Percentiles rank a stretch among this genome's conserved stretches.
Evolutionary conservation across 1,140 invertebrate species (phyloP).

Genomic region (Coelopa frigida): DNA sequence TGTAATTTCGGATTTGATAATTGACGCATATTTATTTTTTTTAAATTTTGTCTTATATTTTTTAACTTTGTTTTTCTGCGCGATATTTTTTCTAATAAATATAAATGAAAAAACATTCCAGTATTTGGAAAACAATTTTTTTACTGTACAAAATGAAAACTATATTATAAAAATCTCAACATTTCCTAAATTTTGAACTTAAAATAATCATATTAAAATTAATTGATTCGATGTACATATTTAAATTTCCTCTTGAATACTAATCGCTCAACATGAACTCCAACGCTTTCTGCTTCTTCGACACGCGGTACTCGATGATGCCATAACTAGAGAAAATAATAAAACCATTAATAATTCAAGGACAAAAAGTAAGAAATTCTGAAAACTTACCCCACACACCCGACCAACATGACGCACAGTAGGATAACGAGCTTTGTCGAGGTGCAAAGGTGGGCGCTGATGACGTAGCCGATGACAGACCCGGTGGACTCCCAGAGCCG

Average conservation of each 20-base stretch:
- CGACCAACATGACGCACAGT: slow-evolving; percentile 62
- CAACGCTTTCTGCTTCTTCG: slow-evolving; percentile 36
- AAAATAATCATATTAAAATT: neutral
- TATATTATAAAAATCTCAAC: neutral
- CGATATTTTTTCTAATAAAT: too few species aligned
- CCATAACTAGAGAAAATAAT: slow-evolving; percentile 23
- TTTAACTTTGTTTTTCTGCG: too few species aligned
- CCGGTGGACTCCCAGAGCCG: slow-evolving; percentile 86
- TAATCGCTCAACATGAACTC: slow-evolving; percentile 35
- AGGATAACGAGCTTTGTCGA: slow-evolving; percentile 68
- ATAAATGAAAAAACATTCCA: too few species aligned
- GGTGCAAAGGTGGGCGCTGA: slow-evolving; percentile 71
- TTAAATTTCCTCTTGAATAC: too few species aligned
- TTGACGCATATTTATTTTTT: too few species aligned
- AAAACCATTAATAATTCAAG: neutral
- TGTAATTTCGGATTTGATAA: too few species aligned
- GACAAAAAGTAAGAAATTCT: neutral
- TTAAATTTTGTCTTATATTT: too few species aligned
- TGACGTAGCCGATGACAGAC: slow-evolving; percentile 76
- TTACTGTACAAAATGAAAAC: too few species aligned
- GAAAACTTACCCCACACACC: slow-evolving; percentile 61
- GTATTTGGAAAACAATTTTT: too few species aligned
- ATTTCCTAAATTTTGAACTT: neutral
- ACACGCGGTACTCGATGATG: slow-evolving; percentile 35
- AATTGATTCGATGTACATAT: neutral